A percentile compares a stretch with the other conserved stretches of the same genome.
Evolutionary conservation across 2,113 vertebrate genomes (phyloP).

Genomic region (Peromyscus polionotus): DNA sequence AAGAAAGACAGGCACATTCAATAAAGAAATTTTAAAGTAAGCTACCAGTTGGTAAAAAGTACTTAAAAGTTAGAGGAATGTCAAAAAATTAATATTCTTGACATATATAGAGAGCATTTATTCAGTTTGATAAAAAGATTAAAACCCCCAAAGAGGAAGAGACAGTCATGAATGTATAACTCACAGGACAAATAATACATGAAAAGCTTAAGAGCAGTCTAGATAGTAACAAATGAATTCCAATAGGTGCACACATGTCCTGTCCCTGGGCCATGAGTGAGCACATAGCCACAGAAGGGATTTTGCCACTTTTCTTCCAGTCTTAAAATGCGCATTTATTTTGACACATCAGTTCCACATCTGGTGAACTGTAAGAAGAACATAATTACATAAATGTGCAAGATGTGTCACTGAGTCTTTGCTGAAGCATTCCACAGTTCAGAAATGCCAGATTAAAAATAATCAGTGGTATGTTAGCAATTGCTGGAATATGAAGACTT

Average conservation of each 20-base stretch:
- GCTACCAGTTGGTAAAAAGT: background rate
- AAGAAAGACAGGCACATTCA: background rate
- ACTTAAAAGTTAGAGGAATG: background rate
- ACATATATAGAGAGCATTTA: background rate
- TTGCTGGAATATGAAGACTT: background rate
- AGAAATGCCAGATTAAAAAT: background rate
- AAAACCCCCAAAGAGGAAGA: background rate
- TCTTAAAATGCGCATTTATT: constrained; percentile 1
- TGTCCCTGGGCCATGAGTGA: accelerated
- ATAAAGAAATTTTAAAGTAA: background rate
- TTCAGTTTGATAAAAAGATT: background rate
- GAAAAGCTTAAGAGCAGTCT: background rate
- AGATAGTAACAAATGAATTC: background rate
- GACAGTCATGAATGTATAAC: background rate
- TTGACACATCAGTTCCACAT: background rate
- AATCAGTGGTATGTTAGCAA: background rate
- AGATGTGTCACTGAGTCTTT: background rate
- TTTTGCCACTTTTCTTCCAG: background rate
- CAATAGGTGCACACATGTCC: accelerated
- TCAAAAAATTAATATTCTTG: constrained; percentile 5
- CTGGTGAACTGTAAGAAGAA: constrained; percentile 15
- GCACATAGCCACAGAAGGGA: too few relatives aligned
- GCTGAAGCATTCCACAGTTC: background rate
- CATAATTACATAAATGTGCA: constrained; percentile 28
- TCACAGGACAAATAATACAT: background rate